A percentile compares a stretch with the other conserved stretches of the same genome.
phyloP scores from a whole-genome alignment of 2,797 vertebrate genomes.

The Masticophis lateralis region DNA sequence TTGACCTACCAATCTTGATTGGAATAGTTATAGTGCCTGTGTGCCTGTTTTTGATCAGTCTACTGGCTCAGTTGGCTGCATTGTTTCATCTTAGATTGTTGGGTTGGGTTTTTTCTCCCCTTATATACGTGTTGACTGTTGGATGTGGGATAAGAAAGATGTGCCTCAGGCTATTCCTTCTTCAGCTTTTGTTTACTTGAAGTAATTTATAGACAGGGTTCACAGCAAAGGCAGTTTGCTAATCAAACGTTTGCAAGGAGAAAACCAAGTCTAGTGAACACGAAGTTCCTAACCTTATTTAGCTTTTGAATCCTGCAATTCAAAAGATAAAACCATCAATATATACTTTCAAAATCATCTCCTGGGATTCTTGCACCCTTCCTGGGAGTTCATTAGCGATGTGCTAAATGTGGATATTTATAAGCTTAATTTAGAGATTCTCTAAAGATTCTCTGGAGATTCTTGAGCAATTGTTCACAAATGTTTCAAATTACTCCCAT shows the following conservation, averaged over 20 bases:
- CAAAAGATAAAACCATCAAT: background rate
- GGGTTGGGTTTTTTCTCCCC: background rate
- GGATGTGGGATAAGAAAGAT: background rate
- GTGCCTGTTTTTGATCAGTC: background rate
- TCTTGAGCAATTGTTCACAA: background rate
- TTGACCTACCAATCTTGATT: background rate
- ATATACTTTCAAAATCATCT: background rate
- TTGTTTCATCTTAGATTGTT: background rate
- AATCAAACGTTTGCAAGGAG: background rate
- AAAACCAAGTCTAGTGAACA: background rate
- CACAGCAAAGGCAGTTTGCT: background rate
- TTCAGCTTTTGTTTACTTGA: background rate
- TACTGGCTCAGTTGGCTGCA: background rate
- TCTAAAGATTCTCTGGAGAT: no score
- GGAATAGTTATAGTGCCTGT: background rate
- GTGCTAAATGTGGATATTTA: conserved; percentile 6
- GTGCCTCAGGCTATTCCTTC: background rate
- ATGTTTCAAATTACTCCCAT: background rate
- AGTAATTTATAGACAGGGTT: background rate
- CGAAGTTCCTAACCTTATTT: background rate
- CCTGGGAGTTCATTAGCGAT: background rate
- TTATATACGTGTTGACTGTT: background rate
- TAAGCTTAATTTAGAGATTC: conserved; percentile 22
- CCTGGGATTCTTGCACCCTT: background rate
- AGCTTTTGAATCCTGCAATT: background rate